Evolutionary conservation across 2,888 invertebrate genomes (phyloP).

Genomic region (Xestia c-nigrum): DNA sequence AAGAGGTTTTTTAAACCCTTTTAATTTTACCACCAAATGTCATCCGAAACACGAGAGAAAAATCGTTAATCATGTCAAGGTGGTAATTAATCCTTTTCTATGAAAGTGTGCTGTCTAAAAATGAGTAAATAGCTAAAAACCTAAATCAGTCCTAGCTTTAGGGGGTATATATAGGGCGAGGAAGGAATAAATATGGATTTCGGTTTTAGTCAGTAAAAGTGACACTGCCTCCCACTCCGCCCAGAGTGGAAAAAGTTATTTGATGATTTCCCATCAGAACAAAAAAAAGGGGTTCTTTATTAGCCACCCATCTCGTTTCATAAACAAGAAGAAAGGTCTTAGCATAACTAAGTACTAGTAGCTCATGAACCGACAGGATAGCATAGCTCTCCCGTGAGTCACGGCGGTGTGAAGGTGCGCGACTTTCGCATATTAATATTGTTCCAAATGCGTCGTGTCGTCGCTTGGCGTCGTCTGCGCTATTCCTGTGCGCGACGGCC

Average conservation of each 20-base stretch:
- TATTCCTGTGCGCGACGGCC: slow-evolving; percentile 76
- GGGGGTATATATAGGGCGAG: no score
- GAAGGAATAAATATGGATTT: no score
- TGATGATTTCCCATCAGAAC: no score
- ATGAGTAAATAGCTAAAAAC: not conserved
- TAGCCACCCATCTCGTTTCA: not conserved
- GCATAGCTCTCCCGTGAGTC: slow-evolving; percentile 70
- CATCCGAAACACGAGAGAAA: not conserved
- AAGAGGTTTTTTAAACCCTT: no score
- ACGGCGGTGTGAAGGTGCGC: slow-evolving; percentile 71
- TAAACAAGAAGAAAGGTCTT: not conserved
- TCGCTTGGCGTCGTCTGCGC: slow-evolving; percentile 79
- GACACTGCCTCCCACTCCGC: no score
- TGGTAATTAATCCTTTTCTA: not conserved
- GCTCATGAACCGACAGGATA: slow-evolving; percentile 37
- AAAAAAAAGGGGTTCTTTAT: no score
- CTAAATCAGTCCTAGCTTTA: not conserved
- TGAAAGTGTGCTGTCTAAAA: not conserved
- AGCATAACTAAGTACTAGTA: slow-evolving; percentile 14
- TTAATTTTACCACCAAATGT: not conserved
- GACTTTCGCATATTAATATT: slow-evolving; percentile 80
- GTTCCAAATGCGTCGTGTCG: slow-evolving; percentile 76
- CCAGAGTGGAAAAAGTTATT: no score
- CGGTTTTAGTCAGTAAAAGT: no score
- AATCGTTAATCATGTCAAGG: not conserved